Conservation (phyloP, 2,113 vertebrate genomes). For the Alexandromys fortis region DNA sequence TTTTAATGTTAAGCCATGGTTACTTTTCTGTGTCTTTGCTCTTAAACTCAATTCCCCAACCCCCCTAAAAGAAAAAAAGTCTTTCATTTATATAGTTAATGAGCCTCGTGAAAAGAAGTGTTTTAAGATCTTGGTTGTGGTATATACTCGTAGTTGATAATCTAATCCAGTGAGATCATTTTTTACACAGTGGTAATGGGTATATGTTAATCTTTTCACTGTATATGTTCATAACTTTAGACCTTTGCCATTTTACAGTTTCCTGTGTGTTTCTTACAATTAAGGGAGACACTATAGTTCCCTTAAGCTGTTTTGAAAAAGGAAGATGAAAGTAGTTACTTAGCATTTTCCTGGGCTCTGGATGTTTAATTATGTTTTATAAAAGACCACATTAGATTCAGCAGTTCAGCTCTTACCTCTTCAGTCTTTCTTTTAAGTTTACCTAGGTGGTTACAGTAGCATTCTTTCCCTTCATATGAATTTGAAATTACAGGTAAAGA, state of each 20-base stretch:
- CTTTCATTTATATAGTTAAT: slow-evolving; percentile 23
- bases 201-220: slow-evolving; percentile 49
- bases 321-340: slow-evolving; percentile 20
- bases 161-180: slow-evolving; percentile 28
- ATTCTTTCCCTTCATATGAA: slow-evolving; percentile 9
- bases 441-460: slow-evolving; percentile 34
- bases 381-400: slow-evolving; percentile 27
- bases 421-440: slow-evolving; percentile 48
- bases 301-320: neutral
- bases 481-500: slow-evolving; percentile 52
- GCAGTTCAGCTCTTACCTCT: slow-evolving; percentile 1
- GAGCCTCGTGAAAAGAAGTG: slow-evolving; percentile 34
- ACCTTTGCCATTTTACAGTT: slow-evolving; percentile 47
- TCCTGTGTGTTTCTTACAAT: slow-evolving; percentile 46
- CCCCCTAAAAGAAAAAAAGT: too few species aligned
- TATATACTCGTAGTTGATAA: neutral
- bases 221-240: slow-evolving; percentile 49
- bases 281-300: slow-evolving; percentile 6
- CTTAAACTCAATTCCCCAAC: neutral
- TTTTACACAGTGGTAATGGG: slow-evolving; percentile 27
- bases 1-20: slow-evolving; percentile 56
- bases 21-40: slow-evolving; percentile 47
- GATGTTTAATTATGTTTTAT: slow-evolving; percentile 48
- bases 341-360: slow-evolving; percentile 1
- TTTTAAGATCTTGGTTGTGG: slow-evolving; percentile 40